Percentiles rank a stretch among this genome's conserved stretches.
phyloP scores from a whole-genome alignment of 2,113 vertebrate genomes.

The Scomber scombrus region DNA sequence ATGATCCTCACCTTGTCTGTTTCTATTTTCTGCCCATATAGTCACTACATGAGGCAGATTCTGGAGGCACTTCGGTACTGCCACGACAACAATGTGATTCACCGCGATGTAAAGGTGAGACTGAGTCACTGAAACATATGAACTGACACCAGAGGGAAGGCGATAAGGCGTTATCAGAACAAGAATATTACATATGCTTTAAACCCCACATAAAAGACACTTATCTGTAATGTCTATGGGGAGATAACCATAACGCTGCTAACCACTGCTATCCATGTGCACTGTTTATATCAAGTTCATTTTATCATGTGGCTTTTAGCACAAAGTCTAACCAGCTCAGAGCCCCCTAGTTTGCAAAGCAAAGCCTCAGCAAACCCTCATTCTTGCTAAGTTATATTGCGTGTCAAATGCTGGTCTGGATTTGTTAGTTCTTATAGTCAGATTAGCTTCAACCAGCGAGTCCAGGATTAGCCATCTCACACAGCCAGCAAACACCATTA shows the following conservation, averaged over 20 bases:
- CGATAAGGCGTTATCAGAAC: too few relatives aligned
- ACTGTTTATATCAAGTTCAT: too few relatives aligned
- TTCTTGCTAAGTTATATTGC: background rate
- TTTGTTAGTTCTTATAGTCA: constrained; percentile 27
- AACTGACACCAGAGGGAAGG: background rate
- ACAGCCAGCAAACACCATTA: constrained; percentile 14
- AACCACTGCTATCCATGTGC: background rate
- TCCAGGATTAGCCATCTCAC: constrained; percentile 54
- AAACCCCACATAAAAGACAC: background rate
- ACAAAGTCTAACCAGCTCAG: background rate
- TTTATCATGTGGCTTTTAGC: background rate
- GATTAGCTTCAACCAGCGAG: constrained; percentile 55
- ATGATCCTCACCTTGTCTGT: background rate
- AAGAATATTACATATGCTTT: background rate
- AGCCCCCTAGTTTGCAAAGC: background rate
- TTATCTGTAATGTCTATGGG: background rate
- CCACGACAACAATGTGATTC: constrained; percentile 98
- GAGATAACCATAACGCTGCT: background rate
- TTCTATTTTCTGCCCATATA: constrained; percentile 57
- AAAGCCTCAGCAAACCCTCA: background rate
- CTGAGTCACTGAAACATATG: background rate
- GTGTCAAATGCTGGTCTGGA: background rate
- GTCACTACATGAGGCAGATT: constrained; percentile 98
- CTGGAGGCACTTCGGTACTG: constrained; percentile 96
- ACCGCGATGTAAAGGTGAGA: constrained; percentile 97